These are phyloP conservation scores for Platyura marginata DNA, from an alignment of 1,140 invertebrate species.

Conservation along the genomic window DNA sequence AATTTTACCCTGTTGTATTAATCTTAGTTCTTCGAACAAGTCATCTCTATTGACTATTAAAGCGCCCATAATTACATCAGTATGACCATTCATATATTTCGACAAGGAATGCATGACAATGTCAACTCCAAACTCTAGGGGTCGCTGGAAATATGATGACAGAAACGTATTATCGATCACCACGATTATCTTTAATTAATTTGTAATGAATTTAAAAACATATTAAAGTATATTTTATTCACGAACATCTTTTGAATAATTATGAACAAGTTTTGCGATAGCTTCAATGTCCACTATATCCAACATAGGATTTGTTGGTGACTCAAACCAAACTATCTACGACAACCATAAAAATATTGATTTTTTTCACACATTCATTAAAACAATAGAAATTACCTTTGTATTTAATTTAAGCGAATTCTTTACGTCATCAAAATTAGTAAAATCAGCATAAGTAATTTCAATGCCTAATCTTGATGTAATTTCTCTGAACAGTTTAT, in stretches of 20 bases:
- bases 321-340: slow-evolving; percentile 90
- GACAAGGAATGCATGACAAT: slow-evolving; percentile 84
- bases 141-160: slow-evolving; percentile 84
- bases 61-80: slow-evolving; percentile 94
- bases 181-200: slow-evolving; percentile 55
- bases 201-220: no score
- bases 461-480: slow-evolving; percentile 47
- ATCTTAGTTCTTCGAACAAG: slow-evolving; percentile 52
- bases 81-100: slow-evolving; percentile 98
- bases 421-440: slow-evolving; percentile 42
- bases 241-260: slow-evolving; percentile 26
- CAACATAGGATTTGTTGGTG: slow-evolving; percentile 89
- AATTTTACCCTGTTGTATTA: slow-evolving; percentile 74
- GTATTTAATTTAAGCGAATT: slow-evolving; percentile 63
- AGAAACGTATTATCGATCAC: slow-evolving; percentile 97
- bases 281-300: slow-evolving; percentile 80
- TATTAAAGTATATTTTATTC: no score
- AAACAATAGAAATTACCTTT: slow-evolving; percentile 36
- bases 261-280: slow-evolving; percentile 42
- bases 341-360: no score
- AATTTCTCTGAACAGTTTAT: slow-evolving; percentile 40
- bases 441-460: slow-evolving; percentile 66
- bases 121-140: slow-evolving; percentile 81
- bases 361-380: neutral
- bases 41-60: slow-evolving; percentile 55